These are phyloP conservation scores for Cherax destructor DNA, from an alignment of 1,140 invertebrate genomes.

Conservation along the genomic window DNA sequence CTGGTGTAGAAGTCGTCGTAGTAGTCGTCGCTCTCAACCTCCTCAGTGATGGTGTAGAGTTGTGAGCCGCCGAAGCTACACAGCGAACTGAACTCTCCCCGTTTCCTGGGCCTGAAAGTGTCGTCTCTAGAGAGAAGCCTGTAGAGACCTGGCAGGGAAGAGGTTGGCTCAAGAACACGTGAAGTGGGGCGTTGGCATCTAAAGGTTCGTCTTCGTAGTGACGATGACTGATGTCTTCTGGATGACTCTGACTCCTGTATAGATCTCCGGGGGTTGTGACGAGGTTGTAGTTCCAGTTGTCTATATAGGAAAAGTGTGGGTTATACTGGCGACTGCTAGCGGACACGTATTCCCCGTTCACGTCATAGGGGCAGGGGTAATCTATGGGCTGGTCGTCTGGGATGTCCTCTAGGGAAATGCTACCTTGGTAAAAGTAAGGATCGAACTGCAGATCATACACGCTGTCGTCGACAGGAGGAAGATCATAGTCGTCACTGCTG, in stretches of 20 bases:
- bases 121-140: not conserved
- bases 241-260: constrained; percentile 53
- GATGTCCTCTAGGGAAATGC: constrained; percentile 33
- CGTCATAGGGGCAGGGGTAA: constrained; percentile 45
- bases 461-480: constrained; percentile 38
- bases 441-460: constrained; percentile 51
- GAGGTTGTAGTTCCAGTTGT: constrained; percentile 21
- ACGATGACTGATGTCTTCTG: constrained; percentile 13
- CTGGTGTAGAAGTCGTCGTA: constrained; percentile 31
- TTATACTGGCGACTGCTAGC: not conserved
- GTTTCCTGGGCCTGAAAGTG: constrained; percentile 26
- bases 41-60: constrained; percentile 53
- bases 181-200: constrained; percentile 31
- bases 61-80: constrained; percentile 47
- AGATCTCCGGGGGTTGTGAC: constrained; percentile 28
- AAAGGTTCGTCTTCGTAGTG: constrained; percentile 8
- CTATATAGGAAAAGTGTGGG: constrained; percentile 33
- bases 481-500: constrained; percentile 37
- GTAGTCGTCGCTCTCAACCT: constrained; percentile 25
- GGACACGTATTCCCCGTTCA: constrained; percentile 5
- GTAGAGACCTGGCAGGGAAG: constrained; percentile 4
- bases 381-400: constrained; percentile 56
- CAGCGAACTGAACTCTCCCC: constrained; percentile 37
- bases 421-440: constrained; percentile 54
- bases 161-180: constrained; percentile 50